Evolutionary conservation across 2,888 invertebrate genomes (phyloP), one percentile per base, ranked within the genome.

Genomic region (Catocala nupta): DNA sequence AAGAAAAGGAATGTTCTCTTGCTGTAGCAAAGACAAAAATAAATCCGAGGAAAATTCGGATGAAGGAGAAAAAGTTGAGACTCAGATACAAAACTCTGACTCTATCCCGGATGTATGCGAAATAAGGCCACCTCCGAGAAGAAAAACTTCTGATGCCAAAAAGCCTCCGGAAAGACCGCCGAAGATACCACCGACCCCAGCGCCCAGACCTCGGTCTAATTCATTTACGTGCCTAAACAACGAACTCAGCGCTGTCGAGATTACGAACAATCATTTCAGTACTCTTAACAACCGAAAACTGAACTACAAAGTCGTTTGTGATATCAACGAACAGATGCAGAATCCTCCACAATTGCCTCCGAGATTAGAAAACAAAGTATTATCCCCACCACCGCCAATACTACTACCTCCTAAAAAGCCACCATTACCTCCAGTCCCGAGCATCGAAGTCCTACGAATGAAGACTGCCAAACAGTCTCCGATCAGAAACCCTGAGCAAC

Each of bases 1-100:
- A 84, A 93, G 96, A 49, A 96, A 96, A 90, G 96, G 96, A 59
- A 95, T 96, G 84, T 96, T 96, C 83, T 96, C 96, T 3, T 96
- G 96, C 81, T 96, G 96, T 80, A 95, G 96, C 59, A 96, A 95
- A 88, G 94, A 94, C 75, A 94, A 90, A 87, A 95, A 88, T 80
- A 95, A 86, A 85, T 95, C 88, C 47, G 95, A 94, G 51, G 95
- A 95, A 59, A 94, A 85, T 66, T 88, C 90, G 12, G 95, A 95
- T 45, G 89, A 95, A 81, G 81, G 84, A 39, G 91, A 90, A 63
- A 90, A 90, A 73, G 81, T 85, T 42, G 90, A 93, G 64, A 77
- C 83, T 13, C 85, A 86, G 13, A 79, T 90, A 64, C 90, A 92
- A 63, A 91, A 88, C 63, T 94, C 90, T 0, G 90, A 91, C 65